These are phyloP conservation scores for Dascillus cervinus DNA, from an alignment of 2,888 invertebrate species.

Conservation along the genomic window DNA sequence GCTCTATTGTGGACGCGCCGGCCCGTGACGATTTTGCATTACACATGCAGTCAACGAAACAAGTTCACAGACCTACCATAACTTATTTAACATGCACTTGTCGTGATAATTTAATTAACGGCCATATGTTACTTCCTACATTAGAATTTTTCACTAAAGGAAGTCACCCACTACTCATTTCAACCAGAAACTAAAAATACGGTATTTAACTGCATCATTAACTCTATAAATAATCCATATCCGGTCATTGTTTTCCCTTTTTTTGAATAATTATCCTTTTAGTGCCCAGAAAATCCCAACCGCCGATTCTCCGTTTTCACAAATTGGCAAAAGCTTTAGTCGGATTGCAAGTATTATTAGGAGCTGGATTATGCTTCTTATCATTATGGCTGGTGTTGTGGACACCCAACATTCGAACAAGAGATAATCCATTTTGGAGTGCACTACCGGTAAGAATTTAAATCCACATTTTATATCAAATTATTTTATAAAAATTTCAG, in stretches of 20 bases:
- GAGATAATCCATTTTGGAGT: slow-evolving; percentile 60
- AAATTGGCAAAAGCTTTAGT: slow-evolving; percentile 44
- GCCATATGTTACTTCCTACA: no score
- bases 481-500: slow-evolving; percentile 25
- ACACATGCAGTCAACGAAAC: no score
- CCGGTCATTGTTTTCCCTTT: not conserved
- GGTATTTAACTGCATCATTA: no score
- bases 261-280: slow-evolving; percentile 24
- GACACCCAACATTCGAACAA: slow-evolving; percentile 50
- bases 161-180: no score
- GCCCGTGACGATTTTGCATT: no score
- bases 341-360: slow-evolving; percentile 47
- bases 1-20: no score
- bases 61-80: no score
- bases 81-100: no score
- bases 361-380: slow-evolving; percentile 47
- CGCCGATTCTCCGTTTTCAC: slow-evolving; percentile 45
- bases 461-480: not conserved
- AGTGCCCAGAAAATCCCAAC: slow-evolving; percentile 45
- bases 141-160: no score
- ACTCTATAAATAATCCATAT: not conserved
- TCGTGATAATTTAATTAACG: no score
- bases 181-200: no score
- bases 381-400: slow-evolving; percentile 53
- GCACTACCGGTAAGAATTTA: slow-evolving; percentile 49